Evolutionary conservation across 2,797 vertebrate species (phyloP), one percentile per base, ranked within the genome.

Genomic region (Novumbra hubbsi): DNA sequence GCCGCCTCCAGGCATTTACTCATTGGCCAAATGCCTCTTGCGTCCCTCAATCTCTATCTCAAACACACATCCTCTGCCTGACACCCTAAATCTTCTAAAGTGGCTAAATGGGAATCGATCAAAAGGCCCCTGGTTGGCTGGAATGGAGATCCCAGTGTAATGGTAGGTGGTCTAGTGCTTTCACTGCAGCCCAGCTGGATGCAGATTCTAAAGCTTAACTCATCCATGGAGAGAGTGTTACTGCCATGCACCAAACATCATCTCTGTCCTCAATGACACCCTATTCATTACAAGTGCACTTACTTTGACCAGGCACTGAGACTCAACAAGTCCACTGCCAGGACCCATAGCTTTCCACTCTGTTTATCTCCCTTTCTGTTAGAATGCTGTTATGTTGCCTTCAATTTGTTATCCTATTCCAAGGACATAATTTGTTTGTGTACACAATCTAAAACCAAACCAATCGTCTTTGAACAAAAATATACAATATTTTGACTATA

Each of bases 381-480:
- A 81, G 72, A 69, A 85, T 69, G 63, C 75, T 77, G 78, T 80
- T 75, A 74, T 83, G 82, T 79, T 84, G 71, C 72, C 45, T 73
- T 69, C 55, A 52, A 38, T 70, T 73, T 5, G 24, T 64, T 65
- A 78, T 49, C 50, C 68, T 78, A 34, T 75, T 48, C 76, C 82
- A 88, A 80, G 48, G 60, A 82, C 57, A 80, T 78, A 86, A 85
- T 86, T 70, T 78, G 78, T 27, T 74, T 87, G 80, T 86, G 75
- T 86, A 88, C 78, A 82, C 85, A 85, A 79, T 70, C 67, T 67
- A 76, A 90, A 88, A 78, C 72, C 77, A 80, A 88, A 86, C 76
- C 81, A 77, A 75, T 45, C 74, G 41, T 77, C 80, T 73, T 57
- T n/a, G n/a, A n/a, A n/a, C 76, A 60, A 60, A 75, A 76, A 82